A percentile compares a stretch with the other conserved stretches of the same genome.
These are phyloP conservation scores for Matsumurasca onukii DNA, from an alignment of 1,140 invertebrate genomes.

Conservation along the genomic window DNA sequence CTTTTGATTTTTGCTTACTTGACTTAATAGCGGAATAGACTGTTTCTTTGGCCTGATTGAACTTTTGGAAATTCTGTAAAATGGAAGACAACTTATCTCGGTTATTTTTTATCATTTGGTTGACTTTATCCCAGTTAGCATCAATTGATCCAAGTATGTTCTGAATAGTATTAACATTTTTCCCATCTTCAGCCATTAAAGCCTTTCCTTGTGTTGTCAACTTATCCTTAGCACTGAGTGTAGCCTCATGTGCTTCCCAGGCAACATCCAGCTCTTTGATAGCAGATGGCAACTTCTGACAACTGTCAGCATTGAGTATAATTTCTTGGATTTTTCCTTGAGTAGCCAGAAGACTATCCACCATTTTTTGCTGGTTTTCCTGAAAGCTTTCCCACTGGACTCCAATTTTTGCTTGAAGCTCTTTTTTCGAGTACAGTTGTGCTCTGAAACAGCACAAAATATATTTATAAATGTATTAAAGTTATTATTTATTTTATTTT, in stretches of 20 bases:
- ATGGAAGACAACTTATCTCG: constrained; percentile 61
- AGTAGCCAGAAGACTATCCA: constrained; percentile 37
- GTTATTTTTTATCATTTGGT: constrained; percentile 50
- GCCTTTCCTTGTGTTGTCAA: constrained; percentile 69
- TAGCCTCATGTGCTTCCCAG: constrained; percentile 53
- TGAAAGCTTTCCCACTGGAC: constrained; percentile 45
- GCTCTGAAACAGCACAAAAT: constrained; percentile 34
- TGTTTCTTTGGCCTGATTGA: constrained; percentile 67
- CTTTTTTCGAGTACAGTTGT: constrained; percentile 35
- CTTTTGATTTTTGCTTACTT: constrained; percentile 59
- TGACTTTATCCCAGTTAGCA: constrained; percentile 75
- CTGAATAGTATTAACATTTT: constrained; percentile 74
- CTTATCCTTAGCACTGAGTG: constrained; percentile 55
- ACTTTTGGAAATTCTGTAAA: constrained; percentile 71
- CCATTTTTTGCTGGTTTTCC: constrained; percentile 42
- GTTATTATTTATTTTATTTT: background rate
- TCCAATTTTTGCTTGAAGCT: constrained; percentile 32
- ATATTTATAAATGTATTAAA: background rate
- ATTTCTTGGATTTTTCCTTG: constrained; percentile 41
- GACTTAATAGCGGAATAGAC: constrained; percentile 67
- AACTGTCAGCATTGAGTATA: constrained; percentile 48
- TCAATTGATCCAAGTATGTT: constrained; percentile 73
- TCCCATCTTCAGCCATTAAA: constrained; percentile 78
- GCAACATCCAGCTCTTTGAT: constrained; percentile 44
- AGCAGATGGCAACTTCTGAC: constrained; percentile 32